phyloP scores from a whole-genome alignment of 2,888 invertebrate species.

The Limenitis camilla region DNA sequence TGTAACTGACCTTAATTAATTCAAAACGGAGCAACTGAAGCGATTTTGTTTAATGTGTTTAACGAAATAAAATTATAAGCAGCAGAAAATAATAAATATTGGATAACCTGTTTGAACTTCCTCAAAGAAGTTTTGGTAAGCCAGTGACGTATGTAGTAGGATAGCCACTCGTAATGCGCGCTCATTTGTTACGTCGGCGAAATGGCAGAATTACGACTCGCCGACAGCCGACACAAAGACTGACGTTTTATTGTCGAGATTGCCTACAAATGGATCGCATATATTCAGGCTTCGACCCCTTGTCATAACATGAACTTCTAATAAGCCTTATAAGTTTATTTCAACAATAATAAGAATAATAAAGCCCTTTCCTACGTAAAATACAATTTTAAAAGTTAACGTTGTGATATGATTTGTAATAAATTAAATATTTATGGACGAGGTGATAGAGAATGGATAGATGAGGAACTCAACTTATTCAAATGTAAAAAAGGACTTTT shows the following conservation, averaged over 20 bases:
- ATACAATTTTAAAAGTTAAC: too few relatives aligned
- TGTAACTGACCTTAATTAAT: too few relatives aligned
- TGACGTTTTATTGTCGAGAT: constrained; percentile 63
- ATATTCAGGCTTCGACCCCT: constrained; percentile 40
- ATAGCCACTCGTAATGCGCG: constrained; percentile 49
- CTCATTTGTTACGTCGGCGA: constrained; percentile 67
- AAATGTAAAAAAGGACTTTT: too few relatives aligned
- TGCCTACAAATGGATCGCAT: constrained; percentile 62
- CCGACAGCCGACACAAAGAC: constrained; percentile 58
- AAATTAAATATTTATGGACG: too few relatives aligned
- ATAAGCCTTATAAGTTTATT: constrained; percentile 7
- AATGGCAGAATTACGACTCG: constrained; percentile 52
- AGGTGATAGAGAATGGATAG: too few relatives aligned
- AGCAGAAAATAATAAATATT: not conserved
- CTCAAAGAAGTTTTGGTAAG: constrained; percentile 27
- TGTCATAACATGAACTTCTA: constrained; percentile 23
- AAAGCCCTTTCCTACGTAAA: not conserved
- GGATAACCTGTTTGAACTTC: constrained; percentile 9
- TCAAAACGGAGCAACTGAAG: too few relatives aligned
- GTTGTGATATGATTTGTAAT: too few relatives aligned
- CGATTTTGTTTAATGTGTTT: not conserved
- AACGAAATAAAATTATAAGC: not conserved
- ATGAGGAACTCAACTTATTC: too few relatives aligned
- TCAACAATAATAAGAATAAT: not conserved
- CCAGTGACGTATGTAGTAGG: constrained; percentile 43